Conservation (phyloP, 2,797 vertebrate genomes). For the Odontamblyopus lacepedii region DNA sequence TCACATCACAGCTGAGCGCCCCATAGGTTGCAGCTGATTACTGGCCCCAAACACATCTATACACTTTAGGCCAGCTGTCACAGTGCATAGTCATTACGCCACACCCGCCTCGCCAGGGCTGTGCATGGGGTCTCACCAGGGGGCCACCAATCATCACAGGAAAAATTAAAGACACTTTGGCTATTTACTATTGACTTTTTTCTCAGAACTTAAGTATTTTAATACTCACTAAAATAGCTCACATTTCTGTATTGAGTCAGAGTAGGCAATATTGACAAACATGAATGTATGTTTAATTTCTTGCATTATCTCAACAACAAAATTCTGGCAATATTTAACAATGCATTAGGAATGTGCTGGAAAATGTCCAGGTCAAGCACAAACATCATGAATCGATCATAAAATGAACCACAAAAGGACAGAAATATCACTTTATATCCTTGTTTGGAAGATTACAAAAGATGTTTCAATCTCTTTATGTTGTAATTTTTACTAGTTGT, state of each 20-base stretch:
- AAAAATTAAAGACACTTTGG: slow-evolving; percentile 43
- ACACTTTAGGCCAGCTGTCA: slow-evolving; percentile 82
- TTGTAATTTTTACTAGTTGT: too few species aligned
- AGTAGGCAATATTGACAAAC: too few species aligned
- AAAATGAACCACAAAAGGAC: too few species aligned
- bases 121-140: slow-evolving; percentile 51
- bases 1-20: slow-evolving; percentile 78
- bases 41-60: slow-evolving; percentile 82
- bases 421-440: too few species aligned
- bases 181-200: slow-evolving; percentile 11
- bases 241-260: background rate
- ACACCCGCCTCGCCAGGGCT: slow-evolving; percentile 66
- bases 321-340: too few species aligned
- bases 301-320: too few species aligned
- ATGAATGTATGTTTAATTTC: too few species aligned
- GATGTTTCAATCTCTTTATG: too few species aligned
- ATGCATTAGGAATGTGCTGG: too few species aligned
- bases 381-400: too few species aligned
- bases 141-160: slow-evolving; percentile 43
- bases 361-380: too few species aligned
- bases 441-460: too few species aligned
- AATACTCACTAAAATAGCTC: background rate
- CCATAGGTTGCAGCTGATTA: slow-evolving; percentile 80
- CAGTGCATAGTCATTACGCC: slow-evolving; percentile 80
- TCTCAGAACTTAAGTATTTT: background rate